These are phyloP conservation scores for Scartelaos histophorus DNA, from an alignment of 2,113 vertebrate genomes.

Conservation along the genomic window DNA sequence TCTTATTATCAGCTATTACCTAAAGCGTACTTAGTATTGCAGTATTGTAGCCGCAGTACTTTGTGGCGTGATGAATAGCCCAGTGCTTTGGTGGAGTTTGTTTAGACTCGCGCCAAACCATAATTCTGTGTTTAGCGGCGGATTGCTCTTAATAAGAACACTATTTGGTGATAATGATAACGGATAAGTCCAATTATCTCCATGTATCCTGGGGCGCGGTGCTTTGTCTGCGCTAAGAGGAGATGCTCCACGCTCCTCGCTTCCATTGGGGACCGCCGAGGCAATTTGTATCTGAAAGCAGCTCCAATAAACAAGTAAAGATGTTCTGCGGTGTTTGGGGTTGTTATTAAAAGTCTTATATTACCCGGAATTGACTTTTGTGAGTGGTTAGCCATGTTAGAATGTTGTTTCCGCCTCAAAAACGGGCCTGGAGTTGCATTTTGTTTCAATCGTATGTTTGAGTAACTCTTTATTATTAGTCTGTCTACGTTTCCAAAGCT, in stretches of 20 bases:
- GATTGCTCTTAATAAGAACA: constrained; percentile 24
- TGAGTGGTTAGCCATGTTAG: too few species aligned
- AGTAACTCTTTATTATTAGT: too few species aligned
- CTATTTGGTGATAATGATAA: constrained; percentile 34
- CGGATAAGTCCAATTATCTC: constrained; percentile 24
- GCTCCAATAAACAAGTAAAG: not conserved
- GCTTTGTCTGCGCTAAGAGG: not conserved
- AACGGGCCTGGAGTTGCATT: too few species aligned
- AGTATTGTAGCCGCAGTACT: not conserved
- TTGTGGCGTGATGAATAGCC: not conserved
- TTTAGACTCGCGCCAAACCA: constrained; percentile 1
- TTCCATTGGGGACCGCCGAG: not conserved
- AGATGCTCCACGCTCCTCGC: constrained; percentile 14
- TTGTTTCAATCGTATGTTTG: too few species aligned
- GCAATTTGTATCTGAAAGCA: constrained; percentile 6
- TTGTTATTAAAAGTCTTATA: not conserved
- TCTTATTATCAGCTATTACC: too few species aligned
- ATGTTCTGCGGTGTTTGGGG: constrained; percentile 1
- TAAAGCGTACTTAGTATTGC: constrained; percentile 8
- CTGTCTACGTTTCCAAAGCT: too few species aligned
- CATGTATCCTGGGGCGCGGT: constrained; percentile 26
- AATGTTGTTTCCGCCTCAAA: too few species aligned
- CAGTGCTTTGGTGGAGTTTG: not conserved
- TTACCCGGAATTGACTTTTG: too few species aligned
- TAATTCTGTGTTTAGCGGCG: constrained; percentile 16